phyloP scores from a whole-genome alignment of 2,113 vertebrate genomes.

The Pyrgilauda ruficollis region DNA sequence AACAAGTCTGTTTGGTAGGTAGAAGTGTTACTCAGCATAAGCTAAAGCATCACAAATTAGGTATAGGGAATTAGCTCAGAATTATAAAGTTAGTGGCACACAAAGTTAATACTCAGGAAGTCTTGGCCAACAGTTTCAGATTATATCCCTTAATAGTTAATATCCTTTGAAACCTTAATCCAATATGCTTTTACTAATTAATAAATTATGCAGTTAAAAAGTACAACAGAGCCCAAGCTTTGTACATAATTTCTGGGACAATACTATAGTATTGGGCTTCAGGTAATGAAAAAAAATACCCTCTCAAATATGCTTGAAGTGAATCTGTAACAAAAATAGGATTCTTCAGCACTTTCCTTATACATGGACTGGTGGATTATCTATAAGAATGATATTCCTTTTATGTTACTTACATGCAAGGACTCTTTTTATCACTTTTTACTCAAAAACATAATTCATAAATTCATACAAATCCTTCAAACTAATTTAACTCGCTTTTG shows the following conservation, averaged over 20 bases:
- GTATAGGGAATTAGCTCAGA: not conserved
- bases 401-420: not conserved
- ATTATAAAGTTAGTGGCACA: not conserved
- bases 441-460: not conserved
- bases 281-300: not conserved
- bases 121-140: not conserved
- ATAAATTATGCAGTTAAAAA: not conserved
- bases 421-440: not conserved
- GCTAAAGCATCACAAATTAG: not conserved
- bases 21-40: not conserved
- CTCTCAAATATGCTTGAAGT: not conserved
- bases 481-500: not conserved
- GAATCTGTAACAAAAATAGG: not conserved
- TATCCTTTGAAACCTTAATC: not conserved
- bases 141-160: not conserved
- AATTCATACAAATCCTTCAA: not conserved
- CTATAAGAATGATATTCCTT: not conserved
- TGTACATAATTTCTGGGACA: not conserved
- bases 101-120: not conserved
- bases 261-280: not conserved
- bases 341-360: not conserved
- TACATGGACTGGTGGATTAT: not conserved
- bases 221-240: not conserved
- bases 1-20: not conserved
- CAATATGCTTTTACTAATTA: not conserved